phyloP scores from a whole-genome alignment of 2,888 invertebrate genomes.

The Coenonympha arcania region DNA sequence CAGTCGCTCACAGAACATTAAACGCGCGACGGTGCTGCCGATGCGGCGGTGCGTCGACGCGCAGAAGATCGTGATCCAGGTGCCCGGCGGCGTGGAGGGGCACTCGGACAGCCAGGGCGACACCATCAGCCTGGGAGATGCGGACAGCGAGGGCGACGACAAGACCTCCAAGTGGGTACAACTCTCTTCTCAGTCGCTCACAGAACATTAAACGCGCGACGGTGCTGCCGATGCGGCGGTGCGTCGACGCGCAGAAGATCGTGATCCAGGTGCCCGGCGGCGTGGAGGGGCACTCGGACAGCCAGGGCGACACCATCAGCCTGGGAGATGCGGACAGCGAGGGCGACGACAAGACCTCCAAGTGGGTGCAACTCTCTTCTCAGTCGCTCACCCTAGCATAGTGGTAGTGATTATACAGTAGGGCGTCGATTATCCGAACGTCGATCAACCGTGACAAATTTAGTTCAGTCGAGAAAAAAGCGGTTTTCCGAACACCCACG shows the following conservation, averaged over 20 bases:
- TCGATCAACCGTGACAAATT: no score
- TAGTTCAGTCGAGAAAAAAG: no score
- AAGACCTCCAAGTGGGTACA: conserved; percentile 45
- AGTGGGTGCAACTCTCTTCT: conserved; percentile 37
- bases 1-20: no score
- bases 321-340: conserved; percentile 49
- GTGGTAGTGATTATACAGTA: no score
- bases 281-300: conserved; percentile 25
- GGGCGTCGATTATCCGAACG: no score
- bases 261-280: conserved; percentile 54
- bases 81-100: conserved; percentile 35
- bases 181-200: no score
- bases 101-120: conserved; percentile 36
- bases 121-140: conserved; percentile 44
- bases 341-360: conserved; percentile 43
- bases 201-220: conserved; percentile 56
- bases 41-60: conserved; percentile 57
- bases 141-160: conserved; percentile 50
- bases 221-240: conserved; percentile 62
- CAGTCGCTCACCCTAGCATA: no score
- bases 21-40: no score
- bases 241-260: conserved; percentile 55
- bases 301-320: conserved; percentile 45
- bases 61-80: conserved; percentile 62
- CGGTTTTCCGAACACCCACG: no score